phyloP scores from a whole-genome alignment of 64 coral and sea anemone species.

The Porites lutea region DNA sequence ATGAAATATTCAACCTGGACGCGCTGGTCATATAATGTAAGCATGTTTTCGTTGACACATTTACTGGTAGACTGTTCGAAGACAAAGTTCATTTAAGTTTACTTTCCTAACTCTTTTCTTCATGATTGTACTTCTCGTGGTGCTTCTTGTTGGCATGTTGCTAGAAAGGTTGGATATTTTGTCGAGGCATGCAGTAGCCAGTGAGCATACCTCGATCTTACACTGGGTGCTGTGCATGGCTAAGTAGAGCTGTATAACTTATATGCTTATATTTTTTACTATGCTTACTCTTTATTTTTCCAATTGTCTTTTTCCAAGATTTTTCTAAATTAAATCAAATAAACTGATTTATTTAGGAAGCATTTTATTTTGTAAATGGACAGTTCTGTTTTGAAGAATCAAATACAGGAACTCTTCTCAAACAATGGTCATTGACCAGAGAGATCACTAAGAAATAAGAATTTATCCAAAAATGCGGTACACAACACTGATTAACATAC shows the following conservation, averaged over 20 bases:
- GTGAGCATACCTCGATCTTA: neutral
- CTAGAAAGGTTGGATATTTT: neutral
- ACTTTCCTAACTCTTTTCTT: neutral
- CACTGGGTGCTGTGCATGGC: neutral
- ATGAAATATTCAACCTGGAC: neutral
- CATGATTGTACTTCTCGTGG: neutral
- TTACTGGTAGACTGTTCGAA: neutral
- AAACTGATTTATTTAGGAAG: neutral
- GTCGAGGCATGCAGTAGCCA: neutral
- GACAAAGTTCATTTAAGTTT: neutral
- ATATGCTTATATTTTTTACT: neutral
- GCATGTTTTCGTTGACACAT: neutral
- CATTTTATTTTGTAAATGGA: neutral
- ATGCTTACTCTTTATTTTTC: neutral
- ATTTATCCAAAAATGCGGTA: neutral
- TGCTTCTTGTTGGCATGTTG: neutral
- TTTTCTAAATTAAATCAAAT: neutral
- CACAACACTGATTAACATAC: neutral
- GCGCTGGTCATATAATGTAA: constrained; percentile 37
- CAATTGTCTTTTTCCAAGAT: neutral
- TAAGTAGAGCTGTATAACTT: neutral
- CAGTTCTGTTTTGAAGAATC: neutral
- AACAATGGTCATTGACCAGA: neutral
- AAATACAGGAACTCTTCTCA: too few species aligned
- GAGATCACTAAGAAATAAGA: neutral